phyloP scores from a whole-genome alignment of 2,113 vertebrate species.

The Balaeniceps rex region DNA sequence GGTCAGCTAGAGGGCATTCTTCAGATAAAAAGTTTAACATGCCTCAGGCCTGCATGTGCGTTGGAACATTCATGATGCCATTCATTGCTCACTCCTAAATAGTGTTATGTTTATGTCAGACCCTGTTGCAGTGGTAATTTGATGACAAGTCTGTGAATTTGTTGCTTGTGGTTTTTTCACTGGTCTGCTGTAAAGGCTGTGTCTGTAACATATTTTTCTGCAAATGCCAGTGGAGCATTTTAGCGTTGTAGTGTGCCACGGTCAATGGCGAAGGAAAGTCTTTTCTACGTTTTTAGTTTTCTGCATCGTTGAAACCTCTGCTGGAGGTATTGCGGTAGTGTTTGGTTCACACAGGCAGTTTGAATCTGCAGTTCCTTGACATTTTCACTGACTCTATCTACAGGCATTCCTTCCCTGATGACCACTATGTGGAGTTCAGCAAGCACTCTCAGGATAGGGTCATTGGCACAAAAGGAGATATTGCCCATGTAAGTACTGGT shows the following conservation, averaged over 20 bases:
- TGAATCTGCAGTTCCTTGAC: not conserved
- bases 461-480: constrained; percentile 96
- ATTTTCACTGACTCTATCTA: not conserved
- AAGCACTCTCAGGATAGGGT: constrained; percentile 98
- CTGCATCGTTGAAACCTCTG: not conserved
- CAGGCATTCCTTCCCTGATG: constrained; percentile 97
- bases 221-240: not conserved
- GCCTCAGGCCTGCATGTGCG: not conserved
- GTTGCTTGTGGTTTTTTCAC: not conserved
- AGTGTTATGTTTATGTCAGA: not conserved
- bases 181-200: not conserved
- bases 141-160: not conserved
- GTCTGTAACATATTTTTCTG: not conserved
- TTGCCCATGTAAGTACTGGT: constrained; percentile 85
- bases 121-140: not conserved
- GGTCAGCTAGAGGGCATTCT: not conserved
- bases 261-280: not conserved
- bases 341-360: not conserved
- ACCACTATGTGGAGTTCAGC: constrained; percentile 99
- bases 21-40: not conserved
- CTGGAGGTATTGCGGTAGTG: not conserved
- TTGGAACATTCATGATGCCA: not conserved
- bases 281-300: not conserved
- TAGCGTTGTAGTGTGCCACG: not conserved
- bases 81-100: not conserved